Evolutionary conservation across 2,888 invertebrate species (phyloP), one percentile per base, ranked within the genome.

Genomic region (Euspilapteryx auroguttella): DNA sequence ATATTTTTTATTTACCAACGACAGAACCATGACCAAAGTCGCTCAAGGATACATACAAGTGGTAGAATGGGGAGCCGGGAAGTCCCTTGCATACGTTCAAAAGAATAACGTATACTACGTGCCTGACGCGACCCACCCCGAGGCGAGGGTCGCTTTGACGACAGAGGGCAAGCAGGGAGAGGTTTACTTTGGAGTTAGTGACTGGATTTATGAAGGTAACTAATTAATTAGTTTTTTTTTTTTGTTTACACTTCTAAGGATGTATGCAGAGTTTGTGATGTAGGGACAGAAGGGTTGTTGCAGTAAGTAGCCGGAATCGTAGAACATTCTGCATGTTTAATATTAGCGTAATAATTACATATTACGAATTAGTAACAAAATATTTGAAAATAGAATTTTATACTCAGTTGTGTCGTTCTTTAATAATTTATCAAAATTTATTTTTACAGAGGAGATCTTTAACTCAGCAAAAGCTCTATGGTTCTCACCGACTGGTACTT

Each of bases 141-240:
- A 52, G 24, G 42, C 40, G 20, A 69, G 65, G 23, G 39, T 49
- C 8, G 47, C 55, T n/a, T 55, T 86, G 24, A 88, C 88, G 1
- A 55, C 47, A 5, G 80, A 81, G 31, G 88, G 88, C 1, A 51
- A 79, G 1, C 71, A 75, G 1, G 84, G 81, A 2, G 64, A 82
- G 20, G 66, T 92, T 28, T 93, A 86, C 55, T 88, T 89, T 51
- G 94, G 94, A 3, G 79, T 89, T 12, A 82, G 93, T 6, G 94
- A 95, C 56, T 95, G 95, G 95, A 85, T 94, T 21, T 95, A 95
- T 52, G 94, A 94, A 82, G 89, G 89, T 88, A 53, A 37, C 35
- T 21, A 17, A 22, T 25, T 20, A 24, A 29, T 27, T 14, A 21
- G 9, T 27, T 7, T n/a, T n/a, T n/a, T n/a, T n/a, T n/a, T n/a